Conservation (phyloP, 2,113 vertebrate genomes). For the Xiphophorus hellerii region DNA sequence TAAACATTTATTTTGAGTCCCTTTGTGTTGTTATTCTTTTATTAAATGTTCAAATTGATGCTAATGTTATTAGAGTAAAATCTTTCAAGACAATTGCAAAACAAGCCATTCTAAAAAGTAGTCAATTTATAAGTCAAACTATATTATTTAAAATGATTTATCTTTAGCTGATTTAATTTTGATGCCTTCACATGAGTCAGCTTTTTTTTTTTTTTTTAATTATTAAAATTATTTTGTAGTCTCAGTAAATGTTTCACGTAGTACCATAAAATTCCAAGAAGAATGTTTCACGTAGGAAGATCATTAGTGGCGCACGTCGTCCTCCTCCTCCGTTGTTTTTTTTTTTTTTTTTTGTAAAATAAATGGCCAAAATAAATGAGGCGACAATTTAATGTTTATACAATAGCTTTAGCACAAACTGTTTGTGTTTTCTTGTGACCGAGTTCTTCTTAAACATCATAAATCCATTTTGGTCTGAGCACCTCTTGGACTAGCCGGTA, state of each 20-base stretch:
- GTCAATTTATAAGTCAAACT: not conserved
- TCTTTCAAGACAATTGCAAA: no score
- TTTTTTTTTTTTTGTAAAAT: not conserved
- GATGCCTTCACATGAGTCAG: not conserved
- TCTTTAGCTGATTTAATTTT: not conserved
- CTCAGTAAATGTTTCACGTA: not conserved
- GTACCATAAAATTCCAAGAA: no score
- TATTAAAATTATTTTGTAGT: no score
- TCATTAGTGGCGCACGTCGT: not conserved
- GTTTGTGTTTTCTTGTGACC: not conserved
- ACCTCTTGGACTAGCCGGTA: not conserved
- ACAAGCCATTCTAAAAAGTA: not conserved
- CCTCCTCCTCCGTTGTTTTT: not conserved
- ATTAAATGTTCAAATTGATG: not conserved
- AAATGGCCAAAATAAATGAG: not conserved
- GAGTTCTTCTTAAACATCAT: not conserved
- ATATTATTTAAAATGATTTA: not conserved
- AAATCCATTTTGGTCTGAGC: not conserved
- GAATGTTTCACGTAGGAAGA: not conserved
- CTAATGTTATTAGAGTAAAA: no score
- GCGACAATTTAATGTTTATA: no score
- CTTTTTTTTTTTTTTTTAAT: not conserved
- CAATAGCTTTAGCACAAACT: no score
- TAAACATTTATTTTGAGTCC: constrained; percentile 66
- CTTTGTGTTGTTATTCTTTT: constrained; percentile 1